Evolutionary conservation across 2,113 vertebrate species (phyloP).

Genomic region (Octodon degus): DNA sequence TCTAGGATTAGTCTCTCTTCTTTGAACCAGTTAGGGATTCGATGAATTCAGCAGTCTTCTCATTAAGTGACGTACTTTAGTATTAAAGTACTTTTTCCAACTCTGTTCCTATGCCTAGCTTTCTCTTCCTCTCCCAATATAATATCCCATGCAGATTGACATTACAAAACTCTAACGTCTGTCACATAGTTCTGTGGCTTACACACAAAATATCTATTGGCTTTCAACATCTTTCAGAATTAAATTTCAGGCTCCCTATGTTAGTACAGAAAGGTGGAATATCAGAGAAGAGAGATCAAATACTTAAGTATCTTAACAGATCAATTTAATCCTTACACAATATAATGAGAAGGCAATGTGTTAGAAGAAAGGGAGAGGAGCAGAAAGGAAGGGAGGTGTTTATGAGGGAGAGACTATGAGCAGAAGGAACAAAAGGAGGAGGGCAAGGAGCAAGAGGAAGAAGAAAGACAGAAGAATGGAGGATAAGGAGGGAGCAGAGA

Average conservation of each 20-base stretch:
- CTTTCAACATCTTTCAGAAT: conserved; percentile 12
- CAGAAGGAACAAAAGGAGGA: rapidly evolving
- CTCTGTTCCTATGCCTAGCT: neutral
- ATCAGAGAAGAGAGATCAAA: neutral
- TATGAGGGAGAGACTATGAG: rapidly evolving
- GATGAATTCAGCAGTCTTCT: neutral
- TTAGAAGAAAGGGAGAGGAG: neutral
- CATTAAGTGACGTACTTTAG: neutral
- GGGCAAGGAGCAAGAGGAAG: rapidly evolving
- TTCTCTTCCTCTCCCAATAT: neutral
- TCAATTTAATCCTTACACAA: neutral
- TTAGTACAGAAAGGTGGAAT: conserved; percentile 11
- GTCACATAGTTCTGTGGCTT: conserved; percentile 24
- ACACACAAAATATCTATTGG: neutral
- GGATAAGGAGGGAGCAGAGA: rapidly evolving
- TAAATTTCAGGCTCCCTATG: conserved; percentile 18
- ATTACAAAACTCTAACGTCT: conserved; percentile 18
- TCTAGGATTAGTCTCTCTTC: neutral
- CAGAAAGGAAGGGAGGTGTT: neutral
- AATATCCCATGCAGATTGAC: neutral
- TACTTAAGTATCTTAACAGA: neutral
- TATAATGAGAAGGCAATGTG: neutral
- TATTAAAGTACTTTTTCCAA: neutral
- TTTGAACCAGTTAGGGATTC: neutral
- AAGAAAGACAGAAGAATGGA: neutral